Conservation (phyloP, 1,140 invertebrate genomes). For the Drosophila setifemur region DNA sequence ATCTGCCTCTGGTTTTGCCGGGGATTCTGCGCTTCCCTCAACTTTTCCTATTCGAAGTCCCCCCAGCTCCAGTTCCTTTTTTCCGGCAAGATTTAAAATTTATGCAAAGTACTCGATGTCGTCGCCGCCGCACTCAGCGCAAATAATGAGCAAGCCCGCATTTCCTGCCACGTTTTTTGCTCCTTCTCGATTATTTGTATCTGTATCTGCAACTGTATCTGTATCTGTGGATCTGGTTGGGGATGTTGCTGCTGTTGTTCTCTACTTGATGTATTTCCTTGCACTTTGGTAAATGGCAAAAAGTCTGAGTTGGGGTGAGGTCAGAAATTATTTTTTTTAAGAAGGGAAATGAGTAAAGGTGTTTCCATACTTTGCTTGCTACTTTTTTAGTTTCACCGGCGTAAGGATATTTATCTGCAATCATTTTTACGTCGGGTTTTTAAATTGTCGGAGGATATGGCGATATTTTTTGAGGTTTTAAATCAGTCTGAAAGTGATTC, state of each 20-base stretch:
- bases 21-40: constrained; percentile 13
- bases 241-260: constrained; percentile 25
- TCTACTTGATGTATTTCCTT: constrained; percentile 71
- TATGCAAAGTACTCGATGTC: constrained; percentile 78
- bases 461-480: too few species aligned
- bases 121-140: constrained; percentile 71
- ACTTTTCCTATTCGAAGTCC: constrained; percentile 10
- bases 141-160: constrained; percentile 80
- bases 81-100: constrained; percentile 69
- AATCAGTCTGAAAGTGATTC: too few species aligned
- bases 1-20: constrained; percentile 54
- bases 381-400: constrained; percentile 25
- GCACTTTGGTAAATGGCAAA: constrained; percentile 74
- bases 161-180: constrained; percentile 77
- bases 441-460: too few species aligned
- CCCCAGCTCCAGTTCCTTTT: constrained; percentile 13
- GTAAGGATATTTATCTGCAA: too few species aligned
- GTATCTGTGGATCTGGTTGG: constrained; percentile 15
- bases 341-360: constrained; percentile 16
- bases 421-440: too few species aligned
- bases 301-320: constrained; percentile 33
- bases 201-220: constrained; percentile 32
- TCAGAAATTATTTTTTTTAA: constrained; percentile 3
- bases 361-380: neutral
- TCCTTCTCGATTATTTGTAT: constrained; percentile 35